Conservation (phyloP, 2,797 vertebrate genomes). For the Hypotaenidia philippensis region DNA sequence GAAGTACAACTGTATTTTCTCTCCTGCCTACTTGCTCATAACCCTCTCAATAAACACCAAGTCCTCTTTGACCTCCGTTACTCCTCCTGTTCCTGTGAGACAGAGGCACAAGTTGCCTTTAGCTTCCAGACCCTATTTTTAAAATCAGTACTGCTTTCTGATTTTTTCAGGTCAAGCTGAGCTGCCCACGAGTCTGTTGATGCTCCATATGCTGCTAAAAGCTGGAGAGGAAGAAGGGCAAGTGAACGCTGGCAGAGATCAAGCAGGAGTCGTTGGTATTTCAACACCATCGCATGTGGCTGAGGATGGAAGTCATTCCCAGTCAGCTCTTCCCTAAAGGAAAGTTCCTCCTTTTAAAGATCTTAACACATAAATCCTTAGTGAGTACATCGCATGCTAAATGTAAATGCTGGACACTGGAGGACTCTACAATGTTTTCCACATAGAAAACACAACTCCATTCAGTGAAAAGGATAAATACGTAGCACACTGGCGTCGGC, state of each 20-base stretch:
- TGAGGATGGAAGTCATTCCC: conserved; percentile 9
- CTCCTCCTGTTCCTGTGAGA: conserved; percentile 22
- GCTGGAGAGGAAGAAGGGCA: conserved; percentile 45
- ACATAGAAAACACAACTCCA: neutral
- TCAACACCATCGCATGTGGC: neutral
- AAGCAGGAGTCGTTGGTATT: conserved; percentile 9
- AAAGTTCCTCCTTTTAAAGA: conserved; percentile 1
- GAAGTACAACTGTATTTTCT: neutral
- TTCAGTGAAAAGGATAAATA: neutral
- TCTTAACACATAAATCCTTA: neutral
- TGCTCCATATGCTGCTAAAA: conserved; percentile 52
- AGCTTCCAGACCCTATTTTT: conserved; percentile 46
- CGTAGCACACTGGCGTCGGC: neutral
- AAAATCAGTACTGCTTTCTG: conserved; percentile 36
- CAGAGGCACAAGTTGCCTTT: neutral
- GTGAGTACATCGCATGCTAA: neutral
- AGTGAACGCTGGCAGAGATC: conserved; percentile 16
- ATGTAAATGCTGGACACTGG: neutral
- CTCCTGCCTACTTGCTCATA: neutral
- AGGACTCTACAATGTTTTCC: neutral
- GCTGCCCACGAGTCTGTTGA: conserved; percentile 30
- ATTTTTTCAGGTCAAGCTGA: conserved; percentile 58
- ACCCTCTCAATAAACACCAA: neutral
- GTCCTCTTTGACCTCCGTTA: neutral
- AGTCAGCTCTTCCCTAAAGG: neutral